Conservation (phyloP, 2,797 vertebrate genomes). For the Notoglanidium macrostoma region DNA sequence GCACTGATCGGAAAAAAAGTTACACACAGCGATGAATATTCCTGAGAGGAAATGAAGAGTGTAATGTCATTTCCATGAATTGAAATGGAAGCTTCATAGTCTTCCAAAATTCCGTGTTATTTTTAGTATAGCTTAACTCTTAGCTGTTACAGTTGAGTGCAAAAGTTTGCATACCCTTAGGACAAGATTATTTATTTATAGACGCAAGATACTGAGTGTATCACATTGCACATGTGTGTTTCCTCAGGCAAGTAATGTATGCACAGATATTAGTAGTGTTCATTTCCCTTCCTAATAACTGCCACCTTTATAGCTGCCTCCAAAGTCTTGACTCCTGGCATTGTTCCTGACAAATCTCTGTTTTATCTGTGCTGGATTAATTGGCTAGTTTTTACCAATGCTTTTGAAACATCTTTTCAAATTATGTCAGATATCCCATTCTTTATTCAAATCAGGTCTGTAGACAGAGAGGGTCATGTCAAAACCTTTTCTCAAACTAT, state of each 20-base stretch:
- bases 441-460: background rate
- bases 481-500: background rate
- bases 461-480: background rate
- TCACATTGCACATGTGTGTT: background rate
- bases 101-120: constrained; percentile 22
- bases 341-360: background rate
- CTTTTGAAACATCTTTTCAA: background rate
- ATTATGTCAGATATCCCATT: background rate
- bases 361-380: background rate
- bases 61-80: constrained; percentile 36
- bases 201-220: background rate
- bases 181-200: background rate
- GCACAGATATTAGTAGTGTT: background rate
- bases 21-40: constrained; percentile 27
- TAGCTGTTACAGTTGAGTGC: constrained; percentile 14
- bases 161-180: constrained; percentile 20
- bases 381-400: background rate
- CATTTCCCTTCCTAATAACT: background rate
- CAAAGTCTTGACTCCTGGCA: background rate
- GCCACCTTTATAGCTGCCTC: background rate
- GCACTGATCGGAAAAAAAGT: background rate
- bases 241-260: background rate
- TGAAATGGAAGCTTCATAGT: constrained; percentile 28
- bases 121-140: constrained; percentile 27
- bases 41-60: constrained; percentile 40